phyloP scores from a whole-genome alignment of 2,113 vertebrate genomes.

The Hippocampus barbouri region DNA sequence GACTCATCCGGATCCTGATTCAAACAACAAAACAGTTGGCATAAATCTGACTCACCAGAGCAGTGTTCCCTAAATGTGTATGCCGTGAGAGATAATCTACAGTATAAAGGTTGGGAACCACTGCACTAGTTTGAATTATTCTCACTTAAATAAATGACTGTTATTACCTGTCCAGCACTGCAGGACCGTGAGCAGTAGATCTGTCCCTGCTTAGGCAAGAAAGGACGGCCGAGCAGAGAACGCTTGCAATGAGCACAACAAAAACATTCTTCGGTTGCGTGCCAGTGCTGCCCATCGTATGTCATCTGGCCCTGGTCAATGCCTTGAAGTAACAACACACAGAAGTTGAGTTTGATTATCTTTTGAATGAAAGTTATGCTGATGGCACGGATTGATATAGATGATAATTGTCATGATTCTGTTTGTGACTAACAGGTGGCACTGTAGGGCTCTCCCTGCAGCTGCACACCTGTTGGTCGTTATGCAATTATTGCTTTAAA shows the following conservation, averaged over 20 bases:
- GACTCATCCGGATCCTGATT: constrained; percentile 86
- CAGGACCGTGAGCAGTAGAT: constrained; percentile 97
- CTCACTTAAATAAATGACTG: background rate
- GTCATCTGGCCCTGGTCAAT: constrained; percentile 99
- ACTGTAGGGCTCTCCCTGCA: too few species aligned
- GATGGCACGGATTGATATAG: background rate
- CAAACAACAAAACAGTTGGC: constrained; percentile 5
- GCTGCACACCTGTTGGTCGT: too few species aligned
- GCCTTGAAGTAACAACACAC: constrained; percentile 65
- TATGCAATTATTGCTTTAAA: too few species aligned
- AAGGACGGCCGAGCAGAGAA: constrained; percentile 91
- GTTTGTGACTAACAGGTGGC: too few species aligned
- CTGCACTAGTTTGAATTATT: background rate
- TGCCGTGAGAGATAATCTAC: background rate
- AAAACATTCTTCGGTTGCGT: constrained; percentile 94
- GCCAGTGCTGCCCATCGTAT: constrained; percentile 97
- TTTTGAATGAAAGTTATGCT: background rate
- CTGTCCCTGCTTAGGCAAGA: constrained; percentile 95
- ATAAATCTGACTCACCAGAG: background rate
- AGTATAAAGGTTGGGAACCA: background rate
- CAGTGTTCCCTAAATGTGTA: background rate
- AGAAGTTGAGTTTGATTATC: background rate
- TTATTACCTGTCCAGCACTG: constrained; percentile 80
- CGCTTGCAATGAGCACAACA: constrained; percentile 95
- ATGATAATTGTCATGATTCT: too few species aligned